These are phyloP conservation scores for Netelia melanura DNA, from an alignment of 2,888 invertebrate species.

Conservation along the genomic window DNA sequence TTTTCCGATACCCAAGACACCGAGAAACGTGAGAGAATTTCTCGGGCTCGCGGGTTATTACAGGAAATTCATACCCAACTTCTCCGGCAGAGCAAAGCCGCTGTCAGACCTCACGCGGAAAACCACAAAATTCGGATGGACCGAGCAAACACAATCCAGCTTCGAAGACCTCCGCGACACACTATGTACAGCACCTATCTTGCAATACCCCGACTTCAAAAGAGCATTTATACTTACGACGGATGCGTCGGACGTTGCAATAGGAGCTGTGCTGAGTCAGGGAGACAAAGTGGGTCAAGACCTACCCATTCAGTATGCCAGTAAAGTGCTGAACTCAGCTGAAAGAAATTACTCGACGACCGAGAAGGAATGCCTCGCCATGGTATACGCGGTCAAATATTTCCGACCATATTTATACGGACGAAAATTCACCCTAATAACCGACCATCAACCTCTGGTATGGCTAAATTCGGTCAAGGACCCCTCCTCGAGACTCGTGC, in stretches of 20 bases:
- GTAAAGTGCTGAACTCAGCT: not conserved
- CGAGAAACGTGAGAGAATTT: too few relatives aligned
- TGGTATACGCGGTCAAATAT: not conserved
- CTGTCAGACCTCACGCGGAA: too few relatives aligned
- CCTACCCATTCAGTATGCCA: too few relatives aligned
- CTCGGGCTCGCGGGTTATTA: too few relatives aligned
- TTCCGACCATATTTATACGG: not conserved
- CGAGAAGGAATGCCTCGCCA: not conserved
- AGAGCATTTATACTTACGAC: not conserved
- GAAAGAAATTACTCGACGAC: not conserved
- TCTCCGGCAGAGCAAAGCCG: too few relatives aligned
- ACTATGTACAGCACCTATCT: not conserved
- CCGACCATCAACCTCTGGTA: slow-evolving; percentile 22
- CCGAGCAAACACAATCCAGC: too few relatives aligned
- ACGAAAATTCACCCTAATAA: not conserved
- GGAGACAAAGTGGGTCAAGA: too few relatives aligned
- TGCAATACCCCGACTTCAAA: slow-evolving; percentile 10
- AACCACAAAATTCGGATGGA: too few relatives aligned
- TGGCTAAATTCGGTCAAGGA: slow-evolving; percentile 59
- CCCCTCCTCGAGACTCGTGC: slow-evolving; percentile 52
- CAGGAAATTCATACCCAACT: too few relatives aligned
- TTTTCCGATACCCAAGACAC: too few relatives aligned
- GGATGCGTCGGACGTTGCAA: not conserved
- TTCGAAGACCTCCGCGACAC: too few relatives aligned
- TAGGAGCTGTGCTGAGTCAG: too few relatives aligned